phyloP scores from a whole-genome alignment of 2,888 invertebrate genomes.

The Ypsolopha sequella region DNA sequence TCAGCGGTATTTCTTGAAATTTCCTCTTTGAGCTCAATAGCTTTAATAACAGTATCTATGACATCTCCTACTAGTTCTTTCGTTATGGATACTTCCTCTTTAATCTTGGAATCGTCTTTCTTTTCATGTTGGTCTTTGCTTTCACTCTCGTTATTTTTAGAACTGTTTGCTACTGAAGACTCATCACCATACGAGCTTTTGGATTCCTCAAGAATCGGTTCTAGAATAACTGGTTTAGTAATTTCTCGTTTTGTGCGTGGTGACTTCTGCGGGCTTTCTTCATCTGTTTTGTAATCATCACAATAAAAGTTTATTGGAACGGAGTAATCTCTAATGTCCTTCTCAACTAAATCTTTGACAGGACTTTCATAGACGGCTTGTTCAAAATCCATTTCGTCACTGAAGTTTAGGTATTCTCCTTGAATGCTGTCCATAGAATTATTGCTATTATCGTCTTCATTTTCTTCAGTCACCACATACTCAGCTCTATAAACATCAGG shows the following conservation, averaged over 20 bases:
- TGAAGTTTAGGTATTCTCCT: slow-evolving; percentile 62
- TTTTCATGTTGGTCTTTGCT: too few species aligned
- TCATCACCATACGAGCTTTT: slow-evolving; percentile 51
- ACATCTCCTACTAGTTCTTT: not conserved
- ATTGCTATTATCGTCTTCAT: slow-evolving; percentile 21
- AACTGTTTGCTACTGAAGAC: not conserved
- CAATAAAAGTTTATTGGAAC: slow-evolving; percentile 57
- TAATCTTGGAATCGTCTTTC: too few species aligned
- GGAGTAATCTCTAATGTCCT: slow-evolving; percentile 62
- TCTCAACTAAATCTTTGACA: slow-evolving; percentile 51
- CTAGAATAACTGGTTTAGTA: slow-evolving; percentile 25
- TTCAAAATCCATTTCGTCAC: slow-evolving; percentile 44
- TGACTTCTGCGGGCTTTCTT: slow-evolving; percentile 32
- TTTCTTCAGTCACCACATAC: slow-evolving; percentile 12
- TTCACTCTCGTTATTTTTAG: too few species aligned
- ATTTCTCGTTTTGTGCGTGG: slow-evolving; percentile 28
- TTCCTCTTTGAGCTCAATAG: not conserved
- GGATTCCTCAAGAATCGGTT: slow-evolving; percentile 61
- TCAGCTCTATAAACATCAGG: slow-evolving; percentile 21
- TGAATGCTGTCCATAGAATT: slow-evolving; percentile 27
- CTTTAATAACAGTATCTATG: not conserved
- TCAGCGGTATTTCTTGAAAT: not conserved
- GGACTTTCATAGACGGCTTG: slow-evolving; percentile 51
- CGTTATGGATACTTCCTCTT: too few species aligned
- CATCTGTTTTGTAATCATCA: slow-evolving; percentile 38